phyloP scores from a whole-genome alignment of 1,140 invertebrate species.

The Brachionus rubens region DNA sequence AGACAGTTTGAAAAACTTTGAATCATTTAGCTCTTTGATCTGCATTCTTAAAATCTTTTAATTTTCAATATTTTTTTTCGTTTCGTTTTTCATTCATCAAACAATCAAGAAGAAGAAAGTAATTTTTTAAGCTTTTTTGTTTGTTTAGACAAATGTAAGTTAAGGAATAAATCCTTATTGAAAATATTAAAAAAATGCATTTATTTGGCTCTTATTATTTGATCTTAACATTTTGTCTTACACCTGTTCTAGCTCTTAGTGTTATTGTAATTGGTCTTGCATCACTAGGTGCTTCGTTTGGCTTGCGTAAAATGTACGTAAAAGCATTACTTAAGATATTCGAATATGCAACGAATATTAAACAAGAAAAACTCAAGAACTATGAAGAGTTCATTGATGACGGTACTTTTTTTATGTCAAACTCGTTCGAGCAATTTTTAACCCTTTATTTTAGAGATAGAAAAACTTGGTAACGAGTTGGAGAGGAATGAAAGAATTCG shows the following conservation, averaged over 20 bases:
- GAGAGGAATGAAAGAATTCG: background rate
- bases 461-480: conserved; percentile 17
- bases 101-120: no score
- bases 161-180: no score
- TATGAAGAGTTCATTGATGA: conserved; percentile 9
- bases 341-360: conserved; percentile 45
- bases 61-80: no score
- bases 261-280: conserved; percentile 33
- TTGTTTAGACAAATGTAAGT: no score
- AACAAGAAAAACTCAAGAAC: conserved; percentile 37
- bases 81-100: no score
- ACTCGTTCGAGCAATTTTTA: background rate
- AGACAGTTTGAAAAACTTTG: no score
- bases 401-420: background rate
- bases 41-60: no score
- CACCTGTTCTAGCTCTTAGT: conserved; percentile 11
- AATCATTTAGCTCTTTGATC: no score
- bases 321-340: conserved; percentile 32
- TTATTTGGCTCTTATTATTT: background rate
- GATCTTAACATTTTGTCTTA: conserved; percentile 1
- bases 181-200: no score
- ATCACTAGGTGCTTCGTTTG: conserved; percentile 37
- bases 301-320: conserved; percentile 41
- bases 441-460: background rate
- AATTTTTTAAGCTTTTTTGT: no score